A percentile compares a stretch with the other conserved stretches of the same genome.
phyloP scores from a whole-genome alignment of 2,113 vertebrate genomes.

The Ophthalmolycus amberensis region DNA sequence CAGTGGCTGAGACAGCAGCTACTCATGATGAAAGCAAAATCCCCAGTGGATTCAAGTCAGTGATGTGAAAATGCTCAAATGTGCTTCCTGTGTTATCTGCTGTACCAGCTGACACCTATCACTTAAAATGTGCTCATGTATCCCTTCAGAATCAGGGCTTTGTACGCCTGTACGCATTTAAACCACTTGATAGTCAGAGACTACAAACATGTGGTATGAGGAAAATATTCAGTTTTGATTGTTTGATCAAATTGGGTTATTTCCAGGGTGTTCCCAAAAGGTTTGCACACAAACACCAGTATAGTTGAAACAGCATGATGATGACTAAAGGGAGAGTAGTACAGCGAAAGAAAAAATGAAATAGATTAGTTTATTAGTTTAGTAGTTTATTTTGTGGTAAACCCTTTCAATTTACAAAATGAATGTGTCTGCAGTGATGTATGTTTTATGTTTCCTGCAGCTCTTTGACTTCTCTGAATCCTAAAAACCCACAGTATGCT shows the following conservation, averaged over 20 bases:
- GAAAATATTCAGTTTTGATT: slow-evolving; percentile 11
- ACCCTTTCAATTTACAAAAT: neutral
- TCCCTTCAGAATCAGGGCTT: slow-evolving; percentile 26
- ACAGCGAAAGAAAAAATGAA: neutral
- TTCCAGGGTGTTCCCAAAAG: neutral
- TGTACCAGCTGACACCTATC: slow-evolving; percentile 38
- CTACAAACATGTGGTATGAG: slow-evolving; percentile 6
- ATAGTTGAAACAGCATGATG: neutral
- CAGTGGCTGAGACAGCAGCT: slow-evolving; percentile 25
- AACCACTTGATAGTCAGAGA: slow-evolving; percentile 1
- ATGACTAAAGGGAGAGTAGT: slow-evolving; percentile 5
- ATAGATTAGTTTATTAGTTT: neutral
- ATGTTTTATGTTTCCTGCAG: neutral
- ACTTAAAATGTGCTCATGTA: slow-evolving; percentile 31
- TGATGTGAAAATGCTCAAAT: slow-evolving; percentile 51
- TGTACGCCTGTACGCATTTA: neutral
- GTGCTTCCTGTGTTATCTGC: slow-evolving; percentile 57
- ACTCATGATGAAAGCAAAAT: slow-evolving; percentile 52
- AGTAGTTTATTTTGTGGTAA: neutral
- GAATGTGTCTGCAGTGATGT: slow-evolving; percentile 15
- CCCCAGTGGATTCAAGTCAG: slow-evolving; percentile 50
- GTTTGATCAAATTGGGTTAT: neutral
- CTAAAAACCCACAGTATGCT: neutral
- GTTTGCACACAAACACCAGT: neutral
- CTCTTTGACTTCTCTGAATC: neutral